Conservation (phyloP, 2,888 invertebrate species). For the Alviniconcha strummeri region DNA sequence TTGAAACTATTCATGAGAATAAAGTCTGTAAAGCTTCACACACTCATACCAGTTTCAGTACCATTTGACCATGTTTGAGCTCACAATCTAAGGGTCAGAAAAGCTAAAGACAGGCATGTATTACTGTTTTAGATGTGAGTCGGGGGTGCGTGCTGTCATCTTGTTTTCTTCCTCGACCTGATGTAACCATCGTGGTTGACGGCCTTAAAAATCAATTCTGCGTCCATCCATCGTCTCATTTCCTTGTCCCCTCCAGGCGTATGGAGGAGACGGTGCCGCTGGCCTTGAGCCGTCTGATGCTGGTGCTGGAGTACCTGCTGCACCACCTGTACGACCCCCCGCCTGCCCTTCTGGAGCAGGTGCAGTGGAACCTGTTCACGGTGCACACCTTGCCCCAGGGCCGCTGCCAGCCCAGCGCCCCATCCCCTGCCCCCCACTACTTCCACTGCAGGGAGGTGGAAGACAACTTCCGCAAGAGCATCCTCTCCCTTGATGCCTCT, state of each 20-base stretch:
- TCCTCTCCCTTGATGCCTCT: slow-evolving; percentile 76
- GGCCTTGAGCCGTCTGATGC: slow-evolving; percentile 81
- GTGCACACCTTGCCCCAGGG: slow-evolving; percentile 52
- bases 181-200: too few relatives aligned
- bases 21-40: too few relatives aligned
- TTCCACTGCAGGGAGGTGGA: slow-evolving; percentile 86
- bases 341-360: slow-evolving; percentile 76
- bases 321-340: slow-evolving; percentile 95
- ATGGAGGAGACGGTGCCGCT: slow-evolving; percentile 62
- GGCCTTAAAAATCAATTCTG: too few relatives aligned
- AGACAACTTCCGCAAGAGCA: slow-evolving; percentile 78
- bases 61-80: too few relatives aligned
- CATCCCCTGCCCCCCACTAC: slow-evolving; percentile 71
- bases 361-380: slow-evolving; percentile 86
- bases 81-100: too few relatives aligned
- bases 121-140: too few relatives aligned
- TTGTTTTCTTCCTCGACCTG: too few relatives aligned
- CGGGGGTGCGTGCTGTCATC: too few relatives aligned
- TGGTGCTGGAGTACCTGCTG: slow-evolving; percentile 95
- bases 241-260: slow-evolving; percentile 44
- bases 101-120: too few relatives aligned
- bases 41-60: too few relatives aligned
- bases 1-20: too few relatives aligned
- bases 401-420: slow-evolving; percentile 33
- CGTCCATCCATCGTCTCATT: too few relatives aligned